Evolutionary conservation across 2,797 vertebrate genomes (phyloP), one percentile per base, ranked within the genome.

Genomic region (Meda fulgida): DNA sequence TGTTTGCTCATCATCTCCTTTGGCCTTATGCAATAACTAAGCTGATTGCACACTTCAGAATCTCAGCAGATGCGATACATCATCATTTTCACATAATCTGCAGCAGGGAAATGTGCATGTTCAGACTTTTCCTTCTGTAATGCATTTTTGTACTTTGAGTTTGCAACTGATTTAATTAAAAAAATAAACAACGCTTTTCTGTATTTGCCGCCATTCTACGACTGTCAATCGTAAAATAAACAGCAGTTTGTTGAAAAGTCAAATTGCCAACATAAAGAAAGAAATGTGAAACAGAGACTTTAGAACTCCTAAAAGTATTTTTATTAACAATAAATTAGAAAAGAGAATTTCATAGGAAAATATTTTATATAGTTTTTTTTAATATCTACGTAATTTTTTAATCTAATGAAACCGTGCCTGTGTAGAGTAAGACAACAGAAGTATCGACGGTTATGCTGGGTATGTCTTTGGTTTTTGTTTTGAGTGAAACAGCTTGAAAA

Each of bases 401-500:
- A 58, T 23, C 19, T 60, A 8, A 8, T 23, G 19, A 16, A 40
- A 21, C 40, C 7, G 38, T 23, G 5, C 23, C 11, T 40, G 13
- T 7, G 31, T 21, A 55, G 23, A 53, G 31, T 71, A 48, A 80
- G 19, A 26, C 60, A 60, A 60, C 19, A 23, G 18, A 65, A 75
- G 31, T 76, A 58, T 77, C 63, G 21, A 16, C 43, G 65, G 36
- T 84, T 84, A 38, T 71, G 65, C 63, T 48, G 77, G 77, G 75
- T 76, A 81, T 23, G 82, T 70, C 65, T 67, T 77, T 53, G 55
- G 23, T 34, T 87, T 76, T 72, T 34, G 48, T 85, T 51, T 36
- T 80, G 51, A 77, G 55, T 23, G 34, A 81, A 83, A 83, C 78
- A 34, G 73, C 73, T 75, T 71, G 70, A 70, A 83, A 51, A 29